These are phyloP conservation scores for Scaptomyza parva DNA, from an alignment of 2,888 invertebrate species.

Conservation along the genomic window DNA sequence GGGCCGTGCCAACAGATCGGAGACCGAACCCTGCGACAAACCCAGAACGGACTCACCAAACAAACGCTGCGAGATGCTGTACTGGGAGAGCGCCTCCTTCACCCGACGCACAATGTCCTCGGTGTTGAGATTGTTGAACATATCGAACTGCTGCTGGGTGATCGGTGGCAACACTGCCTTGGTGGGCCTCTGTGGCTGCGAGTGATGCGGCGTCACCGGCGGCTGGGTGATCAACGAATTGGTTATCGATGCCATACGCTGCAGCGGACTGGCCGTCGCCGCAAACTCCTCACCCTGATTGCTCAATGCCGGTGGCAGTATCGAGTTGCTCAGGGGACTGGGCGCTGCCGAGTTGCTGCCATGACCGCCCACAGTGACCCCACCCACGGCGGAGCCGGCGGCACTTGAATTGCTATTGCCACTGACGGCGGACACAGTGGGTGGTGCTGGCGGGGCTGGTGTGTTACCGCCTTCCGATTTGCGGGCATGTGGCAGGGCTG, in stretches of 20 bases:
- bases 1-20: slow-evolving; percentile 97
- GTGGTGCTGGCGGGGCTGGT: slow-evolving; percentile 71
- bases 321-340: slow-evolving; percentile 93
- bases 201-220: slow-evolving; percentile 93
- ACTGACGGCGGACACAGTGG: slow-evolving; percentile 51
- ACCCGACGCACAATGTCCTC: slow-evolving; percentile 99
- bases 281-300: slow-evolving; percentile 93
- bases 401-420: slow-evolving; percentile 62
- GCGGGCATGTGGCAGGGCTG: slow-evolving; percentile 86
- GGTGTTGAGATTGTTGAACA: slow-evolving; percentile 98
- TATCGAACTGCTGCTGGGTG: slow-evolving; percentile 99
- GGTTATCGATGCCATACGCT: slow-evolving; percentile 99
- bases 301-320: slow-evolving; percentile 91
- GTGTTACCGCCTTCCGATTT: slow-evolving; percentile 90
- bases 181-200: slow-evolving; percentile 93
- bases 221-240: slow-evolving; percentile 97
- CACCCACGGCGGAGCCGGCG: not conserved
- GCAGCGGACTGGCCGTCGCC: slow-evolving; percentile 96
- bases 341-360: slow-evolving; percentile 90
- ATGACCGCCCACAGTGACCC: slow-evolving; percentile 28
- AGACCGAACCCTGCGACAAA: slow-evolving; percentile 98
- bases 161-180: slow-evolving; percentile 99
- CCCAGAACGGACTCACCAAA: slow-evolving; percentile 99
- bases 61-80: slow-evolving; percentile 98
- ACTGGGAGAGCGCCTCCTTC: slow-evolving; percentile 97